Evolutionary conservation across 1,140 invertebrate genomes (phyloP), one percentile per base, ranked within the genome.

Genomic region (Atta cephalotes): DNA sequence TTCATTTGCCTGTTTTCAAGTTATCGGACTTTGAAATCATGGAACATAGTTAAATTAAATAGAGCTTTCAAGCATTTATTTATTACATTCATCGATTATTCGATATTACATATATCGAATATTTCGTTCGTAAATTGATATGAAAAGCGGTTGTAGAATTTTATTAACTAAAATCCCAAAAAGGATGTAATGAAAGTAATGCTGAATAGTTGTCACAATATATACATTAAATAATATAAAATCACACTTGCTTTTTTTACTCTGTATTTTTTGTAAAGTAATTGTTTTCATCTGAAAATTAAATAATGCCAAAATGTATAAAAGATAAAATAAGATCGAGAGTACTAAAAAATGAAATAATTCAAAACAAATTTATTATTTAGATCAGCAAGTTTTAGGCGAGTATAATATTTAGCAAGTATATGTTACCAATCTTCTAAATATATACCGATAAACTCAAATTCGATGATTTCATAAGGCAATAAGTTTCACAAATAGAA

Each of bases 101-200:
- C 25, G 80, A 74, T 84, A 84, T 74, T 84, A 74, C 80, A 76
- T 76, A 25, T 74, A 84, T 84, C 80, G 80, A 74, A 84, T 84
- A 84, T 84, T 74, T 84, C 58, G 18, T 74, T 76, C 68, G 39
- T 76, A 74, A 82, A 62, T 74, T 74, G 70, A 84, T 84, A 63
- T 35, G 39, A 71, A 39, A 76, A 62, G 71, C 16, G 70, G 18
- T n/a, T 2, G 25, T 84, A 49, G 25, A 84, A 84, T 84, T 84
- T 84, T 62, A 76, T 84, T 84, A 84, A 84, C 56, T 76, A 72
- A 74, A 84, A 84, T 66, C 70, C 56, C 56, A 81, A 21, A 21
- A 21, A 21, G 70, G n/a, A 84, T 62, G 18, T 84, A 74, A 51
- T 76, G 80, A 76, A 84, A 74, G 39, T 74, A 74, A 62, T 72